Evolutionary conservation across 2,113 vertebrate species (phyloP), one percentile per base, ranked within the genome.

Genomic region (Blennius ocellaris): DNA sequence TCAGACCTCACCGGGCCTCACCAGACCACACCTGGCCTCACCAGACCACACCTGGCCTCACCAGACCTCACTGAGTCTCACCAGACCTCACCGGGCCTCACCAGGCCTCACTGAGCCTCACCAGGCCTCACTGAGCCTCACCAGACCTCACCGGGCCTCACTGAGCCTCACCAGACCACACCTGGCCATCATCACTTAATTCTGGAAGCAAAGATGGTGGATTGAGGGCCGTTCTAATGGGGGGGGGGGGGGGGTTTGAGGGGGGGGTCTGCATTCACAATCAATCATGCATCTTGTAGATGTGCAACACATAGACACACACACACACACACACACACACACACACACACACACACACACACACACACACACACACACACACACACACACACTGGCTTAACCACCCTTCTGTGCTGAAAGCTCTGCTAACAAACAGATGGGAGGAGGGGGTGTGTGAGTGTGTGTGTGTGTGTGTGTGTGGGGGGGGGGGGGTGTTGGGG

Each of bases 371-470:
- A 59, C 66, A 52, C 56, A 63, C 57, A 61, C 73, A 73, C 36
- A 74, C 64, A 82, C 44, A 72, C 17, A 67, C 41, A 16, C 41
- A 64, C 63, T 61, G 71, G 59, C 73, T 83, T 78, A 83, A 80
- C 68, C 76, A 80, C 51, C 64, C 73, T 57, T 83, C 66, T 83
- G 83, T 80, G 76, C 76, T 82, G 68, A 86, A 54, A 80, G 79
- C 76, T 81, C 76, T 76, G 66, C 76, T 78, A 79, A 86, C 84
- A 86, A 81, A 81, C 81, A 82, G 76, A 78, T 69, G 70, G 84
- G 56, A 54, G 41, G 43, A 44, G 40, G 11, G 12, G 45, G 38
- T 6, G 36, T 36, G 14, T 43, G 38, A 4, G 41, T 43, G 41
- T 43, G 41, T 43, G 5, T 43, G 41, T 43, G 41, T 43, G 2